These are phyloP conservation scores for Alethe castanea DNA, from an alignment of 2,113 vertebrate genomes.

Conservation along the genomic window DNA sequence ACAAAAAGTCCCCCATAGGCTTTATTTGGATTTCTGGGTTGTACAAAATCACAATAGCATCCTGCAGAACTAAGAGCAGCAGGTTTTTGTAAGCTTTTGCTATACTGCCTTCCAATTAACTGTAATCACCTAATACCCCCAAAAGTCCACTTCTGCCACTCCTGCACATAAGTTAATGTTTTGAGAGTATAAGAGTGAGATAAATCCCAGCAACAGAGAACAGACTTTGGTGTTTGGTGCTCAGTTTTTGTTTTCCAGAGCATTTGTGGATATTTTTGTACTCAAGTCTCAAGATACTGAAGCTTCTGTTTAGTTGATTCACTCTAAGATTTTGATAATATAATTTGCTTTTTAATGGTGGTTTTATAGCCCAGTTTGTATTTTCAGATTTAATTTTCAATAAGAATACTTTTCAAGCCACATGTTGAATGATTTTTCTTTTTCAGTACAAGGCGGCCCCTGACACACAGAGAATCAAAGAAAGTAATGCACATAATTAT, in stretches of 20 bases:
- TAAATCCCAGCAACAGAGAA: neutral
- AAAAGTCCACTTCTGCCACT: neutral
- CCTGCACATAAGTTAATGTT: neutral
- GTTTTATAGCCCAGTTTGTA: neutral
- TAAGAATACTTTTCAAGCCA: neutral
- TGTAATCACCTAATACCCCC: neutral
- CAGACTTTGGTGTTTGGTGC: neutral
- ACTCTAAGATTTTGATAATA: neutral
- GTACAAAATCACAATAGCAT: neutral
- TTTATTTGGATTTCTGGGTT: constrained; percentile 39
- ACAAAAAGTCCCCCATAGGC: neutral
- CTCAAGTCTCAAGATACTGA: neutral
- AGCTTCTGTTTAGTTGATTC: neutral
- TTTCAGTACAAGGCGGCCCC: neutral
- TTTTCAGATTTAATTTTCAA: neutral
- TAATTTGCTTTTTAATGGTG: neutral
- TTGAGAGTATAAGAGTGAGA: neutral
- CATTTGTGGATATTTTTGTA: neutral
- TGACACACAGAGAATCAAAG: neutral
- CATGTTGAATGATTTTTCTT: neutral
- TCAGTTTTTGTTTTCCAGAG: neutral
- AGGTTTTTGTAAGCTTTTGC: constrained; percentile 51
- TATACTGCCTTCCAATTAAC: neutral
- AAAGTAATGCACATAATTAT: neutral
- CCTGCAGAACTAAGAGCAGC: neutral